A percentile compares a stretch with the other conserved stretches of the same genome.
Evolutionary conservation across 2,888 invertebrate species (phyloP).

Genomic region (Campoplex capitator): DNA sequence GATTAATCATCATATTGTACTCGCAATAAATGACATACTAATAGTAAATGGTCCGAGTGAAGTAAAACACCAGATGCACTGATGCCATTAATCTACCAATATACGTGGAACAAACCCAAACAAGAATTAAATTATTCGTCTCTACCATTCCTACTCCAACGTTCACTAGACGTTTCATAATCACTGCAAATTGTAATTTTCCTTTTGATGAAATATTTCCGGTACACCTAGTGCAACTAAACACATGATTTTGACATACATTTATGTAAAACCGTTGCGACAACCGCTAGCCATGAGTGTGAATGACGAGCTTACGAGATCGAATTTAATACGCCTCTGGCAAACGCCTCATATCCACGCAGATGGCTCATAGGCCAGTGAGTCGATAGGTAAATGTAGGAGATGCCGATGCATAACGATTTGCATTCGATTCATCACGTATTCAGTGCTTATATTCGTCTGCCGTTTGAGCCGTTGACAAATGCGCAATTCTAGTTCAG

Average conservation of each 20-base stretch:
- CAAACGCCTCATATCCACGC: conserved; percentile 36
- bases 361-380: conserved; percentile 28
- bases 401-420: conserved; percentile 42
- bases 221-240: background rate
- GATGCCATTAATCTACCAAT: background rate
- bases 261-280: conserved; percentile 15
- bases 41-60: background rate
- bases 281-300: conserved; percentile 9
- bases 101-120: background rate
- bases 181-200: conserved; percentile 19
- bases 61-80: background rate
- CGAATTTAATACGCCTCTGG: conserved; percentile 17
- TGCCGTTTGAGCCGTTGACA: conserved; percentile 46
- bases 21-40: background rate
- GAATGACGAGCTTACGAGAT: conserved; percentile 20
- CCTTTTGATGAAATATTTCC: background rate
- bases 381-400: conserved; percentile 46
- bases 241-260: conserved; percentile 16
- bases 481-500: conserved; percentile 45
- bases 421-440: conserved; percentile 41
- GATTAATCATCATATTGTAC: background rate
- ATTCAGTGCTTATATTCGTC: conserved; percentile 38
- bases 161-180: background rate
- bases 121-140: background rate
- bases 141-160: background rate